These are phyloP conservation scores for Actinia tenebrosa DNA, from an alignment of 64 coral and sea anemone species.

Conservation along the genomic window DNA sequence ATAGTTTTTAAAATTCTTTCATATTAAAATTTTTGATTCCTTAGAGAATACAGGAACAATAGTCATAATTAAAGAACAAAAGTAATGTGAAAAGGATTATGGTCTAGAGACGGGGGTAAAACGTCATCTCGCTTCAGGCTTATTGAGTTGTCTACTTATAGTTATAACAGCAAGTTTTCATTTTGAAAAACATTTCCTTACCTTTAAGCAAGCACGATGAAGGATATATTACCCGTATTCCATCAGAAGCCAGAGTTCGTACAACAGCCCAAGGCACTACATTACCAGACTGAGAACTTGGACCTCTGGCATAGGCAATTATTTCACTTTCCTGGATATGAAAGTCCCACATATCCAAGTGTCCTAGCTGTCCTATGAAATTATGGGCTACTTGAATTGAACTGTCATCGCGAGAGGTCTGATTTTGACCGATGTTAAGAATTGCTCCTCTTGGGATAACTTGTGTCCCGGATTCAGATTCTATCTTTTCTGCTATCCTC, in stretches of 20 bases:
- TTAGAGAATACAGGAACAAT: too few species aligned
- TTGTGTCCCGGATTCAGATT: not conserved
- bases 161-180: too few species aligned
- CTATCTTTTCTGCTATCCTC: not conserved
- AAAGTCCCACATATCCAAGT: slow-evolving; percentile 39
- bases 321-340: not conserved
- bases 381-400: not conserved
- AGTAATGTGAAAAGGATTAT: too few species aligned
- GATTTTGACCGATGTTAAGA: not conserved
- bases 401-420: not conserved
- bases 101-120: too few species aligned
- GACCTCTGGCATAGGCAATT: not conserved
- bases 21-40: too few species aligned
- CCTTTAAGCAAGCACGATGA: slow-evolving; percentile 21
- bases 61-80: too few species aligned
- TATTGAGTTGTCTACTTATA: too few species aligned
- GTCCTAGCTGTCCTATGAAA: slow-evolving; percentile 10
- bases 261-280: slow-evolving; percentile 32
- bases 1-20: too few species aligned
- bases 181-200: not conserved
- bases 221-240: not conserved
- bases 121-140: too few species aligned
- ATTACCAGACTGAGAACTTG: slow-evolving; percentile 16
- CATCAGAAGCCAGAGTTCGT: not conserved
- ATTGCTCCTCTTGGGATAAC: not conserved